These are phyloP conservation scores for Zosterops pallidus DNA, from an alignment of 2,113 vertebrate species.

Conservation along the genomic window DNA sequence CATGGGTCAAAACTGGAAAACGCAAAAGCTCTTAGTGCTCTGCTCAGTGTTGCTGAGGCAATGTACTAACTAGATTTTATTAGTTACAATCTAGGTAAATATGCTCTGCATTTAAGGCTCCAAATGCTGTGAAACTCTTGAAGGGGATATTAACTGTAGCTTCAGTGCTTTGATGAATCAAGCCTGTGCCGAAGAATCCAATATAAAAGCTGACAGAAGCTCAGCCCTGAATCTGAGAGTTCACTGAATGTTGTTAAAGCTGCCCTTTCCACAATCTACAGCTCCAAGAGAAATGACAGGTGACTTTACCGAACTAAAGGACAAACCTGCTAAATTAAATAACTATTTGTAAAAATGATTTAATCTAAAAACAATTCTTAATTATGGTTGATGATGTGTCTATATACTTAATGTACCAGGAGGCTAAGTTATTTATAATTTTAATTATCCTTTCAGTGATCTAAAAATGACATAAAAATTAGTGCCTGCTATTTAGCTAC, in stretches of 20 bases:
- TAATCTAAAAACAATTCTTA: conserved; percentile 49
- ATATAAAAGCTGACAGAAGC: not conserved
- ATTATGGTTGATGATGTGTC: conserved; percentile 27
- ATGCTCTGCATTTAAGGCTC: not conserved
- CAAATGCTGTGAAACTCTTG: not conserved
- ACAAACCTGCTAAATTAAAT: conserved; percentile 39
- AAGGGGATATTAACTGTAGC: not conserved
- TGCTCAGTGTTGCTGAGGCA: not conserved
- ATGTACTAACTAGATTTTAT: not conserved
- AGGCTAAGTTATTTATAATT: conserved; percentile 60
- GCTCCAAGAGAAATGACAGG: not conserved
- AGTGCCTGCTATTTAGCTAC: conserved; percentile 39
- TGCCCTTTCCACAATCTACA: not conserved
- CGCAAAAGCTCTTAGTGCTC: not conserved
- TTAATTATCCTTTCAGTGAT: conserved; percentile 49
- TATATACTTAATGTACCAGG: not conserved
- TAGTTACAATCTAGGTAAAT: not conserved
- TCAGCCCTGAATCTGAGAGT: not conserved
- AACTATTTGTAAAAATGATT: conserved; percentile 31
- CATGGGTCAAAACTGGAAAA: not conserved
- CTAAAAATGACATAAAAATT: conserved; percentile 58
- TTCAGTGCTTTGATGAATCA: not conserved
- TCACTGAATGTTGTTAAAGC: not conserved
- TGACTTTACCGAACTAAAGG: conserved; percentile 16
- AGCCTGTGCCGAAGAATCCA: not conserved